A percentile compares a stretch with the other conserved stretches of the same genome.
Evolutionary conservation across 64 coral and sea anemone genomes (phyloP).

Genomic region (Montipora capricornis): DNA sequence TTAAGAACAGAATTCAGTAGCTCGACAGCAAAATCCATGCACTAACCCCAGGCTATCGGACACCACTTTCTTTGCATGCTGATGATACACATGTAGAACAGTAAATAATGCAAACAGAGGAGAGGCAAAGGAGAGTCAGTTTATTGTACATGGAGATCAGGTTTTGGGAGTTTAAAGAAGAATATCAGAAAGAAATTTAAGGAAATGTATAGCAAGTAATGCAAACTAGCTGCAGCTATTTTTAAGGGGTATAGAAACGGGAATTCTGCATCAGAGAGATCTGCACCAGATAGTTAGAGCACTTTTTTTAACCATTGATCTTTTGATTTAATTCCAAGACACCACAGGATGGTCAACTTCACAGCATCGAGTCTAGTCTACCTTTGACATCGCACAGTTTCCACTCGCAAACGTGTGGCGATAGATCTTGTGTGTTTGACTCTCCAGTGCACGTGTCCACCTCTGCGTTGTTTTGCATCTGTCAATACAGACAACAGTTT

Average conservation of each 20-base stretch:
- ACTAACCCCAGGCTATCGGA: too few species aligned
- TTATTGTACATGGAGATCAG: too few species aligned
- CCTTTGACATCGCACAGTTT: slow-evolving; percentile 52
- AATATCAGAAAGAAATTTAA: too few species aligned
- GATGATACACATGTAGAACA: too few species aligned
- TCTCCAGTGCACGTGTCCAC: slow-evolving; percentile 3
- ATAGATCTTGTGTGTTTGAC: not conserved
- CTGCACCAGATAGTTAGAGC: not conserved
- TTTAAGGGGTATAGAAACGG: not conserved
- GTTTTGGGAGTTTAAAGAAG: too few species aligned
- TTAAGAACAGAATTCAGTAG: too few species aligned
- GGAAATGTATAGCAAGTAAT: too few species aligned
- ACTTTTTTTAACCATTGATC: slow-evolving; percentile 48
- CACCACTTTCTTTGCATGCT: too few species aligned
- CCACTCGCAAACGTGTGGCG: slow-evolving; percentile 2
- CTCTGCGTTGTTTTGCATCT: not conserved
- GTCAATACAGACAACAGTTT: not conserved
- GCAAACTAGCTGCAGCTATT: not conserved
- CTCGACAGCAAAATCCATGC: too few species aligned
- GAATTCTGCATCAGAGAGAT: not conserved
- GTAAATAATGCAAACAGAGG: too few species aligned
- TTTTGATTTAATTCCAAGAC: slow-evolving; percentile 62
- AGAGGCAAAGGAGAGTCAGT: too few species aligned
- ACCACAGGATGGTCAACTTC: slow-evolving; percentile 24
- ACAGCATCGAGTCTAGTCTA: slow-evolving; percentile 1